Conservation (phyloP, 2,113 vertebrate genomes). For the Hydrolagus affinis region DNA sequence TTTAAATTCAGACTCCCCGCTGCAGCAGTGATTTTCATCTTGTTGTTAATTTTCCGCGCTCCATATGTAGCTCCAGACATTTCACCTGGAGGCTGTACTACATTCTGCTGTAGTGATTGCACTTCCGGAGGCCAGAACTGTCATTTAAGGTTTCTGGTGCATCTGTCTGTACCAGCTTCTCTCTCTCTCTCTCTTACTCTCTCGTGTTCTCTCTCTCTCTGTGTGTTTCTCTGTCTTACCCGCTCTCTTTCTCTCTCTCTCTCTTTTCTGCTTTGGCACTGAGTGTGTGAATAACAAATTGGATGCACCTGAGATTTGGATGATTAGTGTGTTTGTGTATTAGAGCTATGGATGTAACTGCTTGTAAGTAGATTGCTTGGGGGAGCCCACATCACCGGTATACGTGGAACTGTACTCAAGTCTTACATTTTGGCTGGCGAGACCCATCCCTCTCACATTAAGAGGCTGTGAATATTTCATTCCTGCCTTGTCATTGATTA, state of each 20-base stretch:
- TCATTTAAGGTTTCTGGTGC: slow-evolving; percentile 90
- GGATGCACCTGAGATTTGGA: slow-evolving; percentile 67
- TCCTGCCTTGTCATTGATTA: slow-evolving; percentile 99
- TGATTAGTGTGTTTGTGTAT: slow-evolving; percentile 58
- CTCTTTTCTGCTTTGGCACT: slow-evolving; percentile 54
- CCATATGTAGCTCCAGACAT: slow-evolving; percentile 99
- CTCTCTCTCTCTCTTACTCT: no score
- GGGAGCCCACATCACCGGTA: slow-evolving; percentile 39
- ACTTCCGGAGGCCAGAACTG: slow-evolving; percentile 94
- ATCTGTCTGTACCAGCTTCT: slow-evolving; percentile 75
- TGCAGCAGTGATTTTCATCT: slow-evolving; percentile 96
- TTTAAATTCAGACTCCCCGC: slow-evolving; percentile 75
- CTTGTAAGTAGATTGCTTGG: slow-evolving; percentile 50
- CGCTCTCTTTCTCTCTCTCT: no score
- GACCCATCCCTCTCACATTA: slow-evolving; percentile 43
- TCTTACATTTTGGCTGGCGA: slow-evolving; percentile 43
- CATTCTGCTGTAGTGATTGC: slow-evolving; percentile 84
- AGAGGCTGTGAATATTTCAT: slow-evolving; percentile 85
- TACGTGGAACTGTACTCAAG: slow-evolving; percentile 46
- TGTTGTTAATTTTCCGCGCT: slow-evolving; percentile 99
- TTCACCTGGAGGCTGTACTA: slow-evolving; percentile 99
- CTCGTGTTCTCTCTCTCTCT: no score
- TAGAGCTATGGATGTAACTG: slow-evolving; percentile 39
- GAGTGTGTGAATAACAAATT: slow-evolving; percentile 70
- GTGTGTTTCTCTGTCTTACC: slow-evolving; percentile 19